Base-by-base conservation (phyloP, 2,113 vertebrate species). In the Neolamprologus sp. region DNA sequence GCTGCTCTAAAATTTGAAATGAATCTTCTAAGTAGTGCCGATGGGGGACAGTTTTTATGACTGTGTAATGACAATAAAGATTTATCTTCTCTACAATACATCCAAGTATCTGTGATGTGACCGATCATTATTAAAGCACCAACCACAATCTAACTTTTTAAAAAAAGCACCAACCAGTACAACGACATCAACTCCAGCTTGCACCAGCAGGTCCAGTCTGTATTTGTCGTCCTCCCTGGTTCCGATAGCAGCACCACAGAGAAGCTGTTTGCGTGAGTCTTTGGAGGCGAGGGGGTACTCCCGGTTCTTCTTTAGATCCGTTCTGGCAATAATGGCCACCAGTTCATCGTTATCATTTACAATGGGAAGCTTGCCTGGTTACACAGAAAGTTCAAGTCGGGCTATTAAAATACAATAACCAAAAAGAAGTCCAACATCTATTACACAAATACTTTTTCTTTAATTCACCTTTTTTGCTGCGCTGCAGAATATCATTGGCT, bases 221-320 rank as follows among this genome's bases (percentile, higher is more conserved):
- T 98, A 99, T 85, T 98, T 98, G 96, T 99, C 98, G 17, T 99
- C 98, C 81, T 98, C 98, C 0, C 98, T 95, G 82, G 98, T 99
- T 33, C 98, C 98, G 17, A 99, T 96, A 23, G 98, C 98, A 0
- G 98, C 97, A 1, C 98, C 98, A 0, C 98, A 98, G 51, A 98
- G 96, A 91, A 99, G 96, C 95, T 99, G 98, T 90, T 99, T 99
- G 81, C 97, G 97, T 0, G 97, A 95, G 91, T 99, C 98, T 93
- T 99, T 99, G 87, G 98, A 99, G 65, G 98, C 98, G 85, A 99
- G 93, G 1, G 98, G 98, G 90, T 98, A 98, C 85, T 98, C 98
- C 8, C 98, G 93, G 95, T 98, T 99, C 94, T 99, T 99, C 96
- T 98, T 99, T 83, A 99, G 93, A 93, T 99, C 98, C 0, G 98